phyloP scores from a whole-genome alignment of 2,797 vertebrate genomes.

The Peromyscus attwateri region DNA sequence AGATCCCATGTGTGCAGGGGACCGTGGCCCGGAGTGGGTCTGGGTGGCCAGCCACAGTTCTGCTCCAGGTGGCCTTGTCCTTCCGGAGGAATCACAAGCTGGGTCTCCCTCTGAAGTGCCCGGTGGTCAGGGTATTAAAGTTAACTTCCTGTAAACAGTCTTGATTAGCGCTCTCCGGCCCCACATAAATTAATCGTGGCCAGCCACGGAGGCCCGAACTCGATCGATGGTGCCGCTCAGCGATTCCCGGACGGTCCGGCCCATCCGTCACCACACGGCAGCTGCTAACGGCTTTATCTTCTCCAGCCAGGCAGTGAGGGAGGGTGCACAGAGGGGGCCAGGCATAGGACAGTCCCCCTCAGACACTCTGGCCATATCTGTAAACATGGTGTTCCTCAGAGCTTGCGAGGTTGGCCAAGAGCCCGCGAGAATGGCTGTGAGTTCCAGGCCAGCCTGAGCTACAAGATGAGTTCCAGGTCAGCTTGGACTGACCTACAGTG shows the following conservation, averaged over 20 bases:
- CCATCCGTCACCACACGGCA: fast-evolving
- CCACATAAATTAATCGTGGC: conserved; percentile 87
- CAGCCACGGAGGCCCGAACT: conserved; percentile 74
- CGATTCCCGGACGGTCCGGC: conserved; percentile 61
- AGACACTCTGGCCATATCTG: neutral
- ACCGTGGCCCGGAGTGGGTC: neutral
- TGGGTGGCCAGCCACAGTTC: fast-evolving
- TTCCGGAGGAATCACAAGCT: neutral
- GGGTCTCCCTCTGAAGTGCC: neutral
- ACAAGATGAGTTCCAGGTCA: neutral
- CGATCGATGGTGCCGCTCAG: conserved; percentile 77
- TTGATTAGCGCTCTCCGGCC: conserved; percentile 88
- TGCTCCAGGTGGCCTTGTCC: neutral
- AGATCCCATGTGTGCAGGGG: fast-evolving
- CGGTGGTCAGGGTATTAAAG: conserved; percentile 82
- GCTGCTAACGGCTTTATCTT: conserved; percentile 63
- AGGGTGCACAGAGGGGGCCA: fast-evolving
- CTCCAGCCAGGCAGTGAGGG: neutral
- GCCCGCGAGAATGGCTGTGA: too few species aligned
- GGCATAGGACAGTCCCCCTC: fast-evolving
- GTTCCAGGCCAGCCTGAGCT: neutral
- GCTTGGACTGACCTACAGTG: neutral
- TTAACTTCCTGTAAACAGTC: conserved; percentile 88
- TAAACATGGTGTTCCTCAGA: neutral
- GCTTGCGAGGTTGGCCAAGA: neutral